Evolutionary conservation across 2,113 vertebrate species (phyloP).

Genomic region (Actinemys pallida): DNA sequence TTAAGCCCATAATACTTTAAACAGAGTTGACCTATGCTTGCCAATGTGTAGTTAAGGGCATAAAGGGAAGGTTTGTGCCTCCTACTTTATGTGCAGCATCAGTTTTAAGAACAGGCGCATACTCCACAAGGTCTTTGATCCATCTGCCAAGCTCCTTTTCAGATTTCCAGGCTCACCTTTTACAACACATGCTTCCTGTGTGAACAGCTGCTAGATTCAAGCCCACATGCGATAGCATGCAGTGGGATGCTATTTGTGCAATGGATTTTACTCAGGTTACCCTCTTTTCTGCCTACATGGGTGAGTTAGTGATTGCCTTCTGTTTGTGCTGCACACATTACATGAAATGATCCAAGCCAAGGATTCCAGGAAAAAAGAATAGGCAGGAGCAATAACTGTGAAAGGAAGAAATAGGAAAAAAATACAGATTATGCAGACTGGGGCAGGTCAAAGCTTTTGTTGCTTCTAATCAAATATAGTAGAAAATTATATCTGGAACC

Average conservation of each 20-base stretch:
- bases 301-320: not conserved
- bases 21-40: not conserved
- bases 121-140: not conserved
- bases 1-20: not conserved
- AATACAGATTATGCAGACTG: not conserved
- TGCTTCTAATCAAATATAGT: not conserved
- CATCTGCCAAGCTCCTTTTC: not conserved
- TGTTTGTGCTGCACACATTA: not conserved
- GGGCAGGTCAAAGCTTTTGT: not conserved
- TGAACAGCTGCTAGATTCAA: not conserved
- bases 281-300: not conserved
- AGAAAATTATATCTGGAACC: not conserved
- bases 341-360: not conserved
- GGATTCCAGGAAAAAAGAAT: not conserved
- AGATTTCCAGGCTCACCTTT: not conserved
- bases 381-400: not conserved
- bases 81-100: not conserved
- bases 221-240: not conserved
- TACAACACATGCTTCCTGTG: not conserved
- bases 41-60: not conserved
- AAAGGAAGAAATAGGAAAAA: not conserved
- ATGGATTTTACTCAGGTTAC: not conserved
- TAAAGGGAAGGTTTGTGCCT: not conserved
- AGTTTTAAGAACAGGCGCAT: not conserved
- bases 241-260: not conserved